A percentile compares a stretch with the other conserved stretches of the same genome.
Evolutionary conservation across 2,113 vertebrate genomes (phyloP).

Genomic region (Gavia stellata): DNA sequence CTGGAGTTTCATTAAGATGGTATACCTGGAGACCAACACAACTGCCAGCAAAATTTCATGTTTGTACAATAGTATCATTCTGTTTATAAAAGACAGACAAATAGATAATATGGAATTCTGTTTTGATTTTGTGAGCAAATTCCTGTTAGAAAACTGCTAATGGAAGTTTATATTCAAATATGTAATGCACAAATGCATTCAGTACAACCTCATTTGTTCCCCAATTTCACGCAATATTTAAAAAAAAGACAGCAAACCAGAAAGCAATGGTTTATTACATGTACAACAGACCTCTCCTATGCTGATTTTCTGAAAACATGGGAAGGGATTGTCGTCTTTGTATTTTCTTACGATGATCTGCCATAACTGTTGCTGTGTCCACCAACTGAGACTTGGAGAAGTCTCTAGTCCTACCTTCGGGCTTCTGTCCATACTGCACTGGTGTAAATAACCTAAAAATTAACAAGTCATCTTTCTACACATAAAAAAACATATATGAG

Average conservation of each 20-base stretch:
- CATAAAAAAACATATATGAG: neutral
- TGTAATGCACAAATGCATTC: neutral
- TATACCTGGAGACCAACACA: neutral
- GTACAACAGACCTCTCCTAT: slow-evolving; percentile 61
- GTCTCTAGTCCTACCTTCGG: slow-evolving; percentile 79
- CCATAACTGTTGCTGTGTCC: slow-evolving; percentile 9
- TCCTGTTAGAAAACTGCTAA: neutral
- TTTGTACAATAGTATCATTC: neutral
- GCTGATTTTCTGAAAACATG: slow-evolving; percentile 70
- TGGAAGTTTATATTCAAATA: neutral
- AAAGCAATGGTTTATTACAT: neutral
- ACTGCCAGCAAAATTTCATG: neutral
- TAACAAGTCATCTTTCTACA: neutral
- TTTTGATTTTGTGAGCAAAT: neutral
- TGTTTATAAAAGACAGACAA: neutral
- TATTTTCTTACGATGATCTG: slow-evolving; percentile 61
- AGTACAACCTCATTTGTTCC: neutral
- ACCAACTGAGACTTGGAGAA: slow-evolving; percentile 67
- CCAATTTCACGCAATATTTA: neutral
- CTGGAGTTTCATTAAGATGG: neutral
- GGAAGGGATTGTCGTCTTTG: slow-evolving; percentile 75
- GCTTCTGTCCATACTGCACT: slow-evolving; percentile 86
- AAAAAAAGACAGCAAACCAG: neutral
- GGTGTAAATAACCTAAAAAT: slow-evolving; percentile 83
- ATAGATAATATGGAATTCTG: neutral